Evolutionary conservation across 2,888 invertebrate species (phyloP).

Genomic region (Chorisops tibialis): DNA sequence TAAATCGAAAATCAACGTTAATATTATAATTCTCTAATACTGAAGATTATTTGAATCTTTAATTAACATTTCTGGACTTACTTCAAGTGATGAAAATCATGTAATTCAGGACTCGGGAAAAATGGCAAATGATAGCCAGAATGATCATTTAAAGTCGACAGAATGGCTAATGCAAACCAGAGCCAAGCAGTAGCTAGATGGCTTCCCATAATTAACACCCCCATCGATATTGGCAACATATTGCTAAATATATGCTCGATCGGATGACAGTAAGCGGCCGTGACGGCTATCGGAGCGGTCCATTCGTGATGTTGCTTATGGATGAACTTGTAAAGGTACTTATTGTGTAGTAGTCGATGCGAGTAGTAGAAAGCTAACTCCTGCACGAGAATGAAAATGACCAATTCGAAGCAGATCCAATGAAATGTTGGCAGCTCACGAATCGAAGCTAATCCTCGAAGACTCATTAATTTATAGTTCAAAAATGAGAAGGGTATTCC

Average conservation of each 20-base stretch:
- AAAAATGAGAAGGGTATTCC: slow-evolving; percentile 63
- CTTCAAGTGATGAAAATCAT: slow-evolving; percentile 86
- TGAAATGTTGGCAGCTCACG: slow-evolving; percentile 73
- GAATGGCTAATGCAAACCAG: slow-evolving; percentile 75
- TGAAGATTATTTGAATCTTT: background rate
- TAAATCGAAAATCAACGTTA: slow-evolving; percentile 3
- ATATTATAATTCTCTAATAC: background rate
- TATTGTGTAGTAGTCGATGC: slow-evolving; percentile 74
- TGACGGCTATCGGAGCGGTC: slow-evolving; percentile 82
- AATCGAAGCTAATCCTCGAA: slow-evolving; percentile 65
- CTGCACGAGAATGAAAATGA: slow-evolving; percentile 69
- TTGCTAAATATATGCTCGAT: slow-evolving; percentile 74
- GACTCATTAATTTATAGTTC: slow-evolving; percentile 62
- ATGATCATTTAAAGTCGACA: slow-evolving; percentile 76
- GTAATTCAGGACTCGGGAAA: slow-evolving; percentile 80
- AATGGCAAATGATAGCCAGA: slow-evolving; percentile 84
- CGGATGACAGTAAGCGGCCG: slow-evolving; percentile 77
- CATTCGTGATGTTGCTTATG: slow-evolving; percentile 87
- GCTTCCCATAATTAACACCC: slow-evolving; percentile 69
- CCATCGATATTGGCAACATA: slow-evolving; percentile 70
- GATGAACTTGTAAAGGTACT: slow-evolving; percentile 71
- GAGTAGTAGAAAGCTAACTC: slow-evolving; percentile 83
- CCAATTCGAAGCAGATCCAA: slow-evolving; percentile 69
- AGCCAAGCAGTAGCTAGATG: slow-evolving; percentile 75
- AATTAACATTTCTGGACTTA: slow-evolving; percentile 48